Evolutionary conservation across 2,888 invertebrate genomes (phyloP), one percentile per base, ranked within the genome.

Genomic region (Melanostoma scalare): DNA sequence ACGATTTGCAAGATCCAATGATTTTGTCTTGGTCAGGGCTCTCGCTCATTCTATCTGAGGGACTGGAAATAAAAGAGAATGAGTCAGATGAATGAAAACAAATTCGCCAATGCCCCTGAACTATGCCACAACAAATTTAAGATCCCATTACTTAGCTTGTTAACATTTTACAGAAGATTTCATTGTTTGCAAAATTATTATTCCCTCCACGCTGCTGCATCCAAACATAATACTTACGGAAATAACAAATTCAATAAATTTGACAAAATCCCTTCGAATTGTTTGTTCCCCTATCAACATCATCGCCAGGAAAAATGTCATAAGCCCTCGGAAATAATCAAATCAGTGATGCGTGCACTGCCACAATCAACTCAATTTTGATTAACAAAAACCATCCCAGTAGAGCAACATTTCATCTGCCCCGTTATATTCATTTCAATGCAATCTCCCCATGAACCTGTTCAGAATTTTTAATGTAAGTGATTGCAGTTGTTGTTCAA

Each of bases 401-500:
- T 20, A 38, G 10, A 33, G 76, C 50, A 52, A 36, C 46, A 61
- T 40, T 69, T 76, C 69, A 71, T 75, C 50, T 58, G 55, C 55
- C 35, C 40, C 52, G 55, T 76, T 56, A 20, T 20, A 73, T 65
- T 78, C 53, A 67, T 78, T 84, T 48, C 36, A 50, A 74, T 56
- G 44, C 69, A 33, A 56, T 4, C 10, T 30, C 55, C 69, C 69
- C 36, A 72, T 42, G 69, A 75, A 84, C 84, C 84, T 84, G 84
- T 67, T 74, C 69, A 38, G 84, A 84, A 84, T 84, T 65, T 74
- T 79, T 74, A 84, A 79, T 69, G 78, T 69, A 63, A 46, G 50
- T 31, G 35, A 42, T 46, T 79, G 77, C 81, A 63, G 31, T 63
- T 63, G 63, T 63, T 63, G 50, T 63, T 33, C 33, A n/a, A 38